Conservation (phyloP, 2,888 invertebrate genomes). For the Dryobota labecula region DNA sequence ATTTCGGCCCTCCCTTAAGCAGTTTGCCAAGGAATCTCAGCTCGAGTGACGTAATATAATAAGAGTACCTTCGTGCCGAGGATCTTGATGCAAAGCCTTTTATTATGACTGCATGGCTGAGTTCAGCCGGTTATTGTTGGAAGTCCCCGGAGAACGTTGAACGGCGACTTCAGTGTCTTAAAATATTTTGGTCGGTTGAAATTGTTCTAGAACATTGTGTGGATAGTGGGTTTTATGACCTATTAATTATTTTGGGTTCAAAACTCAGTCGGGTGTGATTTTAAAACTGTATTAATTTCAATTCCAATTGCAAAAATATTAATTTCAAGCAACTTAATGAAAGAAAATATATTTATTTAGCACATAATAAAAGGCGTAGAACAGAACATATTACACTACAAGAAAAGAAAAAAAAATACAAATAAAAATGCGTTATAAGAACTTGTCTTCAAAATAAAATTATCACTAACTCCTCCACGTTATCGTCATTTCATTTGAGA, state of each 20-base stretch:
- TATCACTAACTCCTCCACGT: too few relatives aligned
- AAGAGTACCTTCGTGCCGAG: constrained; percentile 47
- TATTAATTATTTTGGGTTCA: background rate
- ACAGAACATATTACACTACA: too few relatives aligned
- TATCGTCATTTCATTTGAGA: background rate
- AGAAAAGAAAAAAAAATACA: too few relatives aligned
- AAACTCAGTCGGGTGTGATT: too few relatives aligned
- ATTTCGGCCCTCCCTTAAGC: background rate
- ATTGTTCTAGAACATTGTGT: constrained; percentile 8
- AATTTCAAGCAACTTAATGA: background rate
- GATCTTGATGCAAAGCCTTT: constrained; percentile 65
- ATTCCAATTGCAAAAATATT: background rate
- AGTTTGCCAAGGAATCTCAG: constrained; percentile 22
- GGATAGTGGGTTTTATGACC: background rate
- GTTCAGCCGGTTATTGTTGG: constrained; percentile 60
- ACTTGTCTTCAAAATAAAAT: too few relatives aligned
- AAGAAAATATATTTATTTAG: too few relatives aligned
- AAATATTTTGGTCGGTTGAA: constrained; percentile 40
- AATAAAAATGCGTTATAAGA: too few relatives aligned
- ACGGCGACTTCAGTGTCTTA: constrained; percentile 29
- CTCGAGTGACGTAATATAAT: constrained; percentile 61
- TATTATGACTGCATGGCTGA: constrained; percentile 62
- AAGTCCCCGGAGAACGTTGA: constrained; percentile 33
- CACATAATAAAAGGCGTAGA: too few relatives aligned
- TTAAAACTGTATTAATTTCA: background rate